Evolutionary conservation across 2,888 invertebrate genomes (phyloP), one percentile per base, ranked within the genome.

Genomic region (Scaptomyza flava): DNA sequence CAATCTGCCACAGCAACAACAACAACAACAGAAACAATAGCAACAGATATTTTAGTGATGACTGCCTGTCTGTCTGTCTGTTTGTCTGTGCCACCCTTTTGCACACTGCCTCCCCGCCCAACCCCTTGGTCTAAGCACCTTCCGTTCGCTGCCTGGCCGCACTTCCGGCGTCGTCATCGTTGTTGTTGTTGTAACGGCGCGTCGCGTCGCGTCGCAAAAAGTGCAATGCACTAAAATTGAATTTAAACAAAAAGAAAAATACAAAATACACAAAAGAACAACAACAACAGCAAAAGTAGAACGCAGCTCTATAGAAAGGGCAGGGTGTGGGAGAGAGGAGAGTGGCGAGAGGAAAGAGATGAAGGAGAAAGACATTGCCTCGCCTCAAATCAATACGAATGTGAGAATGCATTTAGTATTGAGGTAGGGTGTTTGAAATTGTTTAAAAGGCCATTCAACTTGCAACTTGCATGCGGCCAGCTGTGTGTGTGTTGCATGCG

Each of bases 181-280:
- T 57, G 34, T 17, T 23, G 33, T 48, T 23, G 20, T 54, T 52
- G 60, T 42, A 60, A 3, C 56, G 42, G 27, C 58, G 41, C 58
- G 58, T 58, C 51, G 51, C 58, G 58, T 58, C 51, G 51, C 57
- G 53, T 68, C 46, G 69, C 86, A 87, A 84, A 84, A 87, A 84
- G 84, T 87, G 84, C 84, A 84, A 87, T 84, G 87, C 68, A 87
- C 87, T 87, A 81, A 79, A 84, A 84, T 83, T 83, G 77, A 84
- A 87, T 84, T 87, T 80, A 74, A 84, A 78, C 75, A 86, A 83
- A 86, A 83, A 79, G 68, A 72, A 74, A 69, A 65, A 56, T 56
- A 50, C 43, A 66, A 58, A 54, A 73, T 58, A n/a, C 4, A 34
- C 31, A 61, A 72, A 60, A 63, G 61, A 41, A 41, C 41, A 41